Evolutionary conservation across 2,888 invertebrate species (phyloP), one percentile per base, ranked within the genome.

Genomic region (Tinea trinotella): DNA sequence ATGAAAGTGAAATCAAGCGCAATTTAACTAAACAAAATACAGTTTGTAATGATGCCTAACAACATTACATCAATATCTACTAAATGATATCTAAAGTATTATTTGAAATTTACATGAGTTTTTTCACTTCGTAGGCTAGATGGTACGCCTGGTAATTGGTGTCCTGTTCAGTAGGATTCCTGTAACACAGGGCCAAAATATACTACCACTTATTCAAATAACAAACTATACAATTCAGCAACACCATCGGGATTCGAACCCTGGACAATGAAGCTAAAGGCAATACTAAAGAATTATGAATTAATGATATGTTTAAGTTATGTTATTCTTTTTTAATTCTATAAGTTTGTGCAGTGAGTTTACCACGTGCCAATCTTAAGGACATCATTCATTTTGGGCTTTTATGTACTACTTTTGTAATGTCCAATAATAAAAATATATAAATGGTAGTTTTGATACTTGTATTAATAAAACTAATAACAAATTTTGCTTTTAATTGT

Each of bases 121-220:
- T 98, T 95, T 98, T 97, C 91, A 98, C 97, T 96, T 98, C 97
- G 92, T 98, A 98, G 91, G 97, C 97, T 89, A 98, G 95, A 91
- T 97, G 97, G 91, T 96, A 96, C 91, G 96, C 96, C 90, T 96
- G 95, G 91, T 96, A 96, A 90, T 94, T 93, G 87, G 93, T 92
- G 90, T 95, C 94, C 90, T 95, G 93, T 78, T 91, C 92, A 78
- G 87, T 88, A 83, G 90, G 89, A 88, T 91, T 90, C 94, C 95
- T 96, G 94, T 90, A 94, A 94, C 76, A 82, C 88, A 91, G 92
- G 88, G 82, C 90, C 87, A 91, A 88, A 53, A 89, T 18, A 12
- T 40, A 40, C 30, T 30, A 40, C 13, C 13, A n/a, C 7, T 40
- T 40, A 40, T 13, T 15, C 40, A 15, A 40, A 30, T 4, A 40